A percentile compares a stretch with the other conserved stretches of the same genome.
These are phyloP conservation scores for Zygogramma bicolorata DNA, from an alignment of 2,888 invertebrate species.

Conservation along the genomic window DNA sequence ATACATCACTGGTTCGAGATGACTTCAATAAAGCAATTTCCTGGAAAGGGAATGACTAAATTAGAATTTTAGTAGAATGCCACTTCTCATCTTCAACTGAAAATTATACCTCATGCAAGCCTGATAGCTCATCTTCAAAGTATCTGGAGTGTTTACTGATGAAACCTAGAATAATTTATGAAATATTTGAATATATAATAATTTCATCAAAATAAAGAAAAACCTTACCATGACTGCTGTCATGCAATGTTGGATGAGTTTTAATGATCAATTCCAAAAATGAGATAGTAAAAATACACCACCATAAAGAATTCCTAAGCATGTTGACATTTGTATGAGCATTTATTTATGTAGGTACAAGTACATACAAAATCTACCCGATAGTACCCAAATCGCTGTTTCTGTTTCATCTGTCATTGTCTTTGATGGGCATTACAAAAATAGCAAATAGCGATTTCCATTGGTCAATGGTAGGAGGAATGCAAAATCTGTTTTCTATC, in stretches of 20 bases:
- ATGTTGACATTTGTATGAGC: constrained; percentile 63
- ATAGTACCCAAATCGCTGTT: too few species aligned
- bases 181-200: constrained; percentile 47
- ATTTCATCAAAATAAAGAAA: constrained; percentile 35
- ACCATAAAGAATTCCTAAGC: constrained; percentile 69
- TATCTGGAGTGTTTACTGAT: constrained; percentile 79
- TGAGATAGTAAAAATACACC: constrained; percentile 76
- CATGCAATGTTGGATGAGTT: constrained; percentile 78
- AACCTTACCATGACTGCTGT: constrained; percentile 79
- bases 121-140: constrained; percentile 74
- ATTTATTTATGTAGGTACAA: constrained; percentile 50
- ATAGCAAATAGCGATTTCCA: background rate
- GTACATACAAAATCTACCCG: constrained; percentile 27
- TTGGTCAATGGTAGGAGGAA: background rate
- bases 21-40: constrained; percentile 60
- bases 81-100: background rate
- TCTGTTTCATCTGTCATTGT: constrained; percentile 42
- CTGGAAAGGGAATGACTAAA: constrained; percentile 54
- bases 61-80: background rate
- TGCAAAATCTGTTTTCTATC: too few species aligned
- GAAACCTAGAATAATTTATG: constrained; percentile 71
- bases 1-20: constrained; percentile 54
- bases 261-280: constrained; percentile 77
- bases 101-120: constrained; percentile 69
- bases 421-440: constrained; percentile 40